Evolutionary conservation across 2,113 vertebrate species (phyloP).

Genomic region (Chaetura pelagica): DNA sequence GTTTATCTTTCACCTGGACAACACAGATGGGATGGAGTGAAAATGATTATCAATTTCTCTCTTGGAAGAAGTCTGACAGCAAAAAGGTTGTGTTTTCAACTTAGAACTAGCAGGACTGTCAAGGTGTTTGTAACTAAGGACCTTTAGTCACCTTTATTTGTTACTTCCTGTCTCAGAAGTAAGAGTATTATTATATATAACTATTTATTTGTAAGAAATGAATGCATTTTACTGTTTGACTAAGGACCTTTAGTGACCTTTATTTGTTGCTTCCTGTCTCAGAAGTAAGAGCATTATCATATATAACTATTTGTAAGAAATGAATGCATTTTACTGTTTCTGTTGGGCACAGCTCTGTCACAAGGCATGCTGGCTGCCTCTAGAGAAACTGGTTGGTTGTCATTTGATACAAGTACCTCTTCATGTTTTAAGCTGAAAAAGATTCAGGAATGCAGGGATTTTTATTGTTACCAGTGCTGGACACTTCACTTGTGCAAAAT

Average conservation of each 20-base stretch:
- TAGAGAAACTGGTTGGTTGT: background rate
- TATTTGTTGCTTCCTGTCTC: background rate
- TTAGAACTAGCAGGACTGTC: background rate
- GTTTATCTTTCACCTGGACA: background rate
- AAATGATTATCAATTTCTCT: background rate
- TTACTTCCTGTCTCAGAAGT: background rate
- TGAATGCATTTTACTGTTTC: background rate
- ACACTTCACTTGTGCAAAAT: background rate
- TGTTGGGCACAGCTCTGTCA: accelerated
- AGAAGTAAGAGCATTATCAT: background rate
- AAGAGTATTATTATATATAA: background rate
- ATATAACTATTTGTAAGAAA: background rate
- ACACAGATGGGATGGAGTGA: background rate
- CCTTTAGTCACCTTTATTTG: background rate
- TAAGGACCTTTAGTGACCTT: background rate
- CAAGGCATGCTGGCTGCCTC: background rate
- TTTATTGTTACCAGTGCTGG: background rate
- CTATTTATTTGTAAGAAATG: background rate
- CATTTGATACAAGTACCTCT: background rate
- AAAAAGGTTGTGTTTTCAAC: background rate
- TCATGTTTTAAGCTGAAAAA: background rate
- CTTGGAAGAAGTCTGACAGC: background rate
- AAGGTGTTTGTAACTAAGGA: accelerated
- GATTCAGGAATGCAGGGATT: accelerated
- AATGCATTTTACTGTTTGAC: background rate